Percentiles rank a stretch among this genome's conserved stretches.
These are phyloP conservation scores for Styela plicata DNA, from an alignment of 23 tunicate genomes.

Conservation along the genomic window DNA sequence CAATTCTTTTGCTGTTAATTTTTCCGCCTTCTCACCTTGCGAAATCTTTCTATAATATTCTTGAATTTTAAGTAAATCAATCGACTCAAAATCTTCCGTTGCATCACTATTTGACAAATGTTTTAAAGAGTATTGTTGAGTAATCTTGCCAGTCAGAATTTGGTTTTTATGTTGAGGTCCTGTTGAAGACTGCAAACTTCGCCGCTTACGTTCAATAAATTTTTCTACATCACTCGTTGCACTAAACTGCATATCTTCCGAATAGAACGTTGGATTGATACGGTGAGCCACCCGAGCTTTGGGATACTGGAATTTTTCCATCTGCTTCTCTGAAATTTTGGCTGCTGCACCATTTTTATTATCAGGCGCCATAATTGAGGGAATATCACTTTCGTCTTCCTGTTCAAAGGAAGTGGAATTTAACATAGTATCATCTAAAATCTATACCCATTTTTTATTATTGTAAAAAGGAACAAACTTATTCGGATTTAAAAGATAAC, in stretches of 20 bases:
- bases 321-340: neutral
- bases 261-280: neutral
- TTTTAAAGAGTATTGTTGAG: neutral
- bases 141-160: neutral
- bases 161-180: neutral
- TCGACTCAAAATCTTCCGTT: neutral
- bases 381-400: neutral
- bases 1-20: neutral
- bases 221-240: neutral
- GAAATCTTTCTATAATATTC: neutral
- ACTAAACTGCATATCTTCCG: neutral
- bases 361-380: neutral
- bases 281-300: neutral
- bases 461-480: no score
- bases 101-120: neutral
- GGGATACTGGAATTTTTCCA: neutral
- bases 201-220: neutral
- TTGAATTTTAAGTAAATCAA: slow-evolving; percentile 5
- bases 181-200: neutral
- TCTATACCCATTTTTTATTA: no score
- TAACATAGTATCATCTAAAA: no score
- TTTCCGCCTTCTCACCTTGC: neutral
- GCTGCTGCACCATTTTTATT: neutral
- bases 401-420: no score
- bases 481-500: no score